Percentiles rank a stretch among this genome's conserved stretches.
These are phyloP conservation scores for Nephrotoma appendiculata DNA, from an alignment of 2,888 invertebrate genomes.

Conservation along the genomic window DNA sequence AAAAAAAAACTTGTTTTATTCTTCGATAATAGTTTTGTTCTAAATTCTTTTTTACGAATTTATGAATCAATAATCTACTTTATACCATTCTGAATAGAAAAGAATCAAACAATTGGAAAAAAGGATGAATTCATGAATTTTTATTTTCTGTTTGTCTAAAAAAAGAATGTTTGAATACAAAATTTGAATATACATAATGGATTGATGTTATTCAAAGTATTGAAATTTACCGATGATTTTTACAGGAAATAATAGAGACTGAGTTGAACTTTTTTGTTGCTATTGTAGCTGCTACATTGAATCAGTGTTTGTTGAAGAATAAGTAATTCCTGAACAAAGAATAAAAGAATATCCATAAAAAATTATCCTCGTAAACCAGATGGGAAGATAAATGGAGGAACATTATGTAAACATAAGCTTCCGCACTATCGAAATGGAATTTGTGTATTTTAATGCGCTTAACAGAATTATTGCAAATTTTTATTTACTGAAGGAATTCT, in stretches of 20 bases:
- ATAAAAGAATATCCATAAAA: background rate
- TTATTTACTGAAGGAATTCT: no score
- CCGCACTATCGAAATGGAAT: no score
- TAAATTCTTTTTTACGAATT: background rate
- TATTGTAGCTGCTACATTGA: background rate
- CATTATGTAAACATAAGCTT: no score
- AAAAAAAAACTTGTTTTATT: background rate
- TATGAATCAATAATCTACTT: background rate
- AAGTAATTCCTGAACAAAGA: background rate
- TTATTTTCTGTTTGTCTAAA: background rate
- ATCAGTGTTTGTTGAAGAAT: background rate
- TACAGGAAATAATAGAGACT: background rate
- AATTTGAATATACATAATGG: background rate
- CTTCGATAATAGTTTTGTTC: background rate
- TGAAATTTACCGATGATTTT: background rate
- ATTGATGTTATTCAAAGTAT: background rate
- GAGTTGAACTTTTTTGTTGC: background rate
- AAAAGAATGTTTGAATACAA: background rate
- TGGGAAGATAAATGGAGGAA: no score
- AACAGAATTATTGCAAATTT: no score
- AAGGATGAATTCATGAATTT: background rate
- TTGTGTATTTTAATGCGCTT: no score
- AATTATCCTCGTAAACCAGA: no score
- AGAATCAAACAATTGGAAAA: background rate
- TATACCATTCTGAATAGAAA: background rate